Evolutionary conservation across 2,888 invertebrate species (phyloP).

Genomic region (Dynastes maya): DNA sequence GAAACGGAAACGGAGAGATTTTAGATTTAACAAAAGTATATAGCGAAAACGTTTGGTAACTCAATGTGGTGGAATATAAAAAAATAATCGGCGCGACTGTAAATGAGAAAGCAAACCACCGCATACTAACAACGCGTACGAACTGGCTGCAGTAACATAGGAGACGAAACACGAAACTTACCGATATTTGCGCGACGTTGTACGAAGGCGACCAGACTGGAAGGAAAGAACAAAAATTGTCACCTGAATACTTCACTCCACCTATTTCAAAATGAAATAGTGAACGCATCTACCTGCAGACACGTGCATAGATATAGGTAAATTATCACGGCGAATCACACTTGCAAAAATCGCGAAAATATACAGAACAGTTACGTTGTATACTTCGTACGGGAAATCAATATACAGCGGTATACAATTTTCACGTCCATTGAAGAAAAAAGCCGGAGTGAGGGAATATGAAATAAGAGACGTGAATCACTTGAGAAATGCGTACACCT

Average conservation of each 20-base stretch:
- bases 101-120: constrained; percentile 49
- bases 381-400: background rate
- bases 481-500: constrained; percentile 52
- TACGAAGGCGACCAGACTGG: constrained; percentile 47
- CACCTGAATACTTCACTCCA: constrained; percentile 54
- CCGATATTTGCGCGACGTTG: constrained; percentile 56
- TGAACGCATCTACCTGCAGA: constrained; percentile 51
- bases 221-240: constrained; percentile 52
- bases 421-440: constrained; percentile 28
- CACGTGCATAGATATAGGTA: constrained; percentile 1
- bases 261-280: constrained; percentile 48
- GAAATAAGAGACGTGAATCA: constrained; percentile 47
- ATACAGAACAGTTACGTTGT: constrained; percentile 29
- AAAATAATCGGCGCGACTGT: constrained; percentile 40
- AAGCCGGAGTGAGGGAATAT: background rate
- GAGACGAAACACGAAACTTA: constrained; percentile 64
- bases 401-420: background rate
- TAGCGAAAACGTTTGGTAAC: constrained; percentile 37
- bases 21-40: constrained; percentile 15
- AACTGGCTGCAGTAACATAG: constrained; percentile 65
- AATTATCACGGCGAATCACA: constrained; percentile 14
- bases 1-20: constrained; percentile 2
- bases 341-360: constrained; percentile 18
- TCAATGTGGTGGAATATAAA: constrained; percentile 34
- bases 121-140: constrained; percentile 60